Evolutionary conservation across 1,140 invertebrate species (phyloP), one percentile per base, ranked within the genome.

Genomic region (Caerostris darwini): DNA sequence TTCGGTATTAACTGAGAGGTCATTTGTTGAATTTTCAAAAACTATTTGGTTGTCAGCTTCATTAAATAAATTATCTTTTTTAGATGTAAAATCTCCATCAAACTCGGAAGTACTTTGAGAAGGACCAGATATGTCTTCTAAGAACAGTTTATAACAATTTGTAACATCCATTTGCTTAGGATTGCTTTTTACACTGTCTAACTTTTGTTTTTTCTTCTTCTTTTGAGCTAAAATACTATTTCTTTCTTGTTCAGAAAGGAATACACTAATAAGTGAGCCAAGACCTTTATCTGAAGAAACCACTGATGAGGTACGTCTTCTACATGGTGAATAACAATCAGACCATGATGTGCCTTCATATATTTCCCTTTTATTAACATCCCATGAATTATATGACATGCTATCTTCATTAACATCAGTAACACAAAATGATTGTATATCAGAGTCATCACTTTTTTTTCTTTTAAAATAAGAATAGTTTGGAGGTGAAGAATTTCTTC

Each of bases 181-280:
- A 5, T 67, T 17, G 5, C 12, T 64, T 88, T 34, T 64, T 53
- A 12, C 54, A 88, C 14, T 88, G 5, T 88, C 34, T 34, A 53
- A 14, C 50, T 12, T 12, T 77, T 77, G 61, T 14, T 6, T 59
- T 17, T 14, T 7, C 34, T 86, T 86, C 4, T 67, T 88, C 8
- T 64, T 88, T 64, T 14, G 17, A 14, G 59, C 58, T 57, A 64
- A 17, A 64, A 57, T 64, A 3, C 61, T 19, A 3, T 61, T 61
- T 53, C 53, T 88, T 64, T 88, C 19, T 53, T 88, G 59, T 53
- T 88, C 86, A 61, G 19, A 34, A 64, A 64, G 64, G 53, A 64
- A 50, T 64, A 64, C 64, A 57, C 54, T 50, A 50, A 88, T 50
- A 12, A 88, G 34, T 2, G 86, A 67, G 10, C 57, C 82, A 83